Conservation (phyloP, 1,140 invertebrate species). For the Pomacea maculata region DNA sequence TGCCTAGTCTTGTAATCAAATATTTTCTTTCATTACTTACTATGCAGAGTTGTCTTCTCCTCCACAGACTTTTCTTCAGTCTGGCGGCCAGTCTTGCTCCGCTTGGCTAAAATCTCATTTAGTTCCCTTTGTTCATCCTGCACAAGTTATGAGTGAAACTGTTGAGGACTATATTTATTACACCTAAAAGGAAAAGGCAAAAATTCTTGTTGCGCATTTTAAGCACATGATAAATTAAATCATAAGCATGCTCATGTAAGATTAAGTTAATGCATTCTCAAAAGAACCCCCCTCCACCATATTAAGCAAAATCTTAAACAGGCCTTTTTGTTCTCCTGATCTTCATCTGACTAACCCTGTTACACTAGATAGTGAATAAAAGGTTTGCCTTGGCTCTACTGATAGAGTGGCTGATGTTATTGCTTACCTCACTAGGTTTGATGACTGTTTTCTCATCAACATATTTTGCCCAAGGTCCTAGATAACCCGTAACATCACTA, state of each 20-base stretch:
- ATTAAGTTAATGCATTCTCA: too few species aligned
- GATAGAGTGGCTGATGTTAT: neutral
- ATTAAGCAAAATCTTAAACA: too few species aligned
- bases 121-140: constrained; percentile 90
- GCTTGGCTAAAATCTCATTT: constrained; percentile 93
- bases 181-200: too few species aligned
- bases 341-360: neutral
- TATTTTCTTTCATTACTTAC: constrained; percentile 69
- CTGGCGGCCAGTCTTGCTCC: constrained; percentile 66
- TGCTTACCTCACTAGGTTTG: constrained; percentile 79
- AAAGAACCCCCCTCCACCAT: too few species aligned
- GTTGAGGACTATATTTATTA: too few species aligned
- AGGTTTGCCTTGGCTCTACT: too few species aligned
- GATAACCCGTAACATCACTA: constrained; percentile 91
- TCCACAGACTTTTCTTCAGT: constrained; percentile 92
- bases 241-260: too few species aligned
- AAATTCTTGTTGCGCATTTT: too few species aligned
- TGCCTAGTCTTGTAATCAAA: neutral
- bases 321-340: too few species aligned
- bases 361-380: neutral
- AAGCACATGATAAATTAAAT: too few species aligned
- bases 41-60: constrained; percentile 89
- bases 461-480: constrained; percentile 97
- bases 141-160: constrained; percentile 19
- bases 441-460: constrained; percentile 88